Evolutionary conservation across 2,797 vertebrate species (phyloP).

Genomic region (Pantherophis vulpinus): DNA sequence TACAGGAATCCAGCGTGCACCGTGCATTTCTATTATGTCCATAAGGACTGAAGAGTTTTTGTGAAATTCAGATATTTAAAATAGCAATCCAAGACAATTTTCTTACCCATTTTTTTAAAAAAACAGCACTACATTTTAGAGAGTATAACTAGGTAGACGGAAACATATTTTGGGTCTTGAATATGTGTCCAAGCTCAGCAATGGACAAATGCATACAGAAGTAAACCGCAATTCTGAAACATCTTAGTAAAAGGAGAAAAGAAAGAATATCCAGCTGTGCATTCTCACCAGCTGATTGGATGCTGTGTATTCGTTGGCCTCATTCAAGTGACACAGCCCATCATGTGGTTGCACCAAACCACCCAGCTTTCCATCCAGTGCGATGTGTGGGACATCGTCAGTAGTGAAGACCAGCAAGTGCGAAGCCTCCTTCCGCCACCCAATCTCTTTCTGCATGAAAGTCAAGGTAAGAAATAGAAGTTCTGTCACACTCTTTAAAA

Average conservation of each 20-base stretch:
- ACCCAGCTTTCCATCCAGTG: constrained; percentile 91
- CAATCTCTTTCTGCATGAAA: constrained; percentile 82
- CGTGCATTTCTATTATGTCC: background rate
- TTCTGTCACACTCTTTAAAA: background rate
- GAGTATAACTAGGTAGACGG: background rate
- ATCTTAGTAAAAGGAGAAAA: background rate
- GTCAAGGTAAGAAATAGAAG: constrained; percentile 19
- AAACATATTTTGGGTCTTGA: background rate
- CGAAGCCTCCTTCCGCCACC: constrained; percentile 94
- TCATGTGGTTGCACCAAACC: constrained; percentile 94
- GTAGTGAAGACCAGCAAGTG: constrained; percentile 95
- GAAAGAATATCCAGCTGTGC: background rate
- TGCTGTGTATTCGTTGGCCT: constrained; percentile 86
- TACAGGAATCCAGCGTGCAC: background rate
- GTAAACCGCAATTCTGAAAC: background rate
- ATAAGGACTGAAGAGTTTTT: background rate
- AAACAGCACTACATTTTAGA: background rate
- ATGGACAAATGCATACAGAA: background rate
- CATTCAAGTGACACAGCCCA: constrained; percentile 88
- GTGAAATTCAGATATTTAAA: background rate
- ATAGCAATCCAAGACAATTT: background rate
- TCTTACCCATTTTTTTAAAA: background rate
- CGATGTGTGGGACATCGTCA: constrained; percentile 92
- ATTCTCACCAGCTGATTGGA: constrained; percentile 87
- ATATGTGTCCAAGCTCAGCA: background rate